Conservation (phyloP, 2,113 vertebrate genomes). For the Butorides virescens region DNA sequence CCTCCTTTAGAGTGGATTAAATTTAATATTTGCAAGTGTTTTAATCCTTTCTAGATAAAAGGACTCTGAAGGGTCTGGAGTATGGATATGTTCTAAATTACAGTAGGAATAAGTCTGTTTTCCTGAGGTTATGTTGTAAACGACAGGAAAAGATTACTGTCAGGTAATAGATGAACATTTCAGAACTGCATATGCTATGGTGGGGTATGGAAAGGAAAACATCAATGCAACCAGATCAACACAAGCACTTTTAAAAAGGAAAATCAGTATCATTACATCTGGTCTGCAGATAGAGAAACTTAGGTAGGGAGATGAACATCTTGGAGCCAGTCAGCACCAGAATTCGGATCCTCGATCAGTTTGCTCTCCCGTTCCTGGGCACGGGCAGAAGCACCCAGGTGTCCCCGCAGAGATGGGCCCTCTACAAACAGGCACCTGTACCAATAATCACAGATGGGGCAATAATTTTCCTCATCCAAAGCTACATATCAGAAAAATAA, state of each 20-base stretch:
- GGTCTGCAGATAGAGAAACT: neutral
- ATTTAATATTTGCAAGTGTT: constrained; percentile 30
- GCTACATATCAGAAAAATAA: neutral
- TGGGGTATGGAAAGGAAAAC: neutral
- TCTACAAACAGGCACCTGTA: neutral
- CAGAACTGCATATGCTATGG: neutral
- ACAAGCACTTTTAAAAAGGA: neutral
- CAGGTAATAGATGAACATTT: neutral
- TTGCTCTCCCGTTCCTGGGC: neutral
- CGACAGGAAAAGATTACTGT: constrained; percentile 17
- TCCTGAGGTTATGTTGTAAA: neutral
- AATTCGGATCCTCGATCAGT: neutral
- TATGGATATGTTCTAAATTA: neutral
- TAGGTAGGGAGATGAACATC: neutral
- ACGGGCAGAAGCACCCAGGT: neutral
- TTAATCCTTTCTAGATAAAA: constrained; percentile 37
- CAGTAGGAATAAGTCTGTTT: neutral
- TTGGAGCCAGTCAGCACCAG: neutral
- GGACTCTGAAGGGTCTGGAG: neutral
- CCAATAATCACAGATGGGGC: neutral
- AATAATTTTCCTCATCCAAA: neutral
- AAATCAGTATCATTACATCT: neutral
- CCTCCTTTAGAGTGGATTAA: constrained; percentile 7
- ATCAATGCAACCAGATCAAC: neutral
- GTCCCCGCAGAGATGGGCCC: neutral